Conservation (phyloP, 2,113 vertebrate genomes). For the Osmerus mordax region DNA sequence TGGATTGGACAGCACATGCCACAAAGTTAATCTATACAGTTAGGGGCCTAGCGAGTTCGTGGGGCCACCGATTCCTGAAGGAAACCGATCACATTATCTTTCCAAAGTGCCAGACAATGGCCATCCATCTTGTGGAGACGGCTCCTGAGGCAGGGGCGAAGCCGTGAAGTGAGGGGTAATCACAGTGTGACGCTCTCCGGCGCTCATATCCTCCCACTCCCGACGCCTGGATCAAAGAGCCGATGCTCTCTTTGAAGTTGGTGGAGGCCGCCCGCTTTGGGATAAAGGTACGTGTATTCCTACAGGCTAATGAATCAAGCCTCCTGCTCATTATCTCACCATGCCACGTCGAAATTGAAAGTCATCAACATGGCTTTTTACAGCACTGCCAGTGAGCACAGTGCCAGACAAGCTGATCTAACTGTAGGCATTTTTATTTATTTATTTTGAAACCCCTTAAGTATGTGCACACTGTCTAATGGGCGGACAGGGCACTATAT, state of each 20-base stretch:
- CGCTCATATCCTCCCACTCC: constrained; percentile 36
- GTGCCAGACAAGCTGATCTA: constrained; percentile 18
- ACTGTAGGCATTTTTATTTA: constrained; percentile 53
- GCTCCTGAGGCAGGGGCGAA: constrained; percentile 47
- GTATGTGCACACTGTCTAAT: constrained; percentile 35
- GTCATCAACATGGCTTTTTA: constrained; percentile 35
- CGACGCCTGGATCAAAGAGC: constrained; percentile 59
- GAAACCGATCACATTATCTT: constrained; percentile 60
- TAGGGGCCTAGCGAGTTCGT: constrained; percentile 37
- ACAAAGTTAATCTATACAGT: constrained; percentile 56
- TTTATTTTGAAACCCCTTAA: constrained; percentile 26
- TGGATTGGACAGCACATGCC: constrained; percentile 21
- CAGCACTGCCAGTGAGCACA: constrained; percentile 21
- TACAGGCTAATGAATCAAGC: constrained; percentile 66
- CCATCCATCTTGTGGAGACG: constrained; percentile 51
- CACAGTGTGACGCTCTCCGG: constrained; percentile 23
- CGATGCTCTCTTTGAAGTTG: constrained; percentile 57
- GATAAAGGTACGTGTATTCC: constrained; percentile 47
- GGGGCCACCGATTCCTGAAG: constrained; percentile 45
- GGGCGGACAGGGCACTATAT: constrained; percentile 45
- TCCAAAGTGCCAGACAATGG: constrained; percentile 51
- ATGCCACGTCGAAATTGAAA: constrained; percentile 29
- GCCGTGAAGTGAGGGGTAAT: constrained; percentile 46
- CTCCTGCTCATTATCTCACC: constrained; percentile 63
- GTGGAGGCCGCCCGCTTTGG: constrained; percentile 33